Evolutionary conservation across 1,140 invertebrate genomes (phyloP), one percentile per base, ranked within the genome.

Genomic region (Danaus melanippus): DNA sequence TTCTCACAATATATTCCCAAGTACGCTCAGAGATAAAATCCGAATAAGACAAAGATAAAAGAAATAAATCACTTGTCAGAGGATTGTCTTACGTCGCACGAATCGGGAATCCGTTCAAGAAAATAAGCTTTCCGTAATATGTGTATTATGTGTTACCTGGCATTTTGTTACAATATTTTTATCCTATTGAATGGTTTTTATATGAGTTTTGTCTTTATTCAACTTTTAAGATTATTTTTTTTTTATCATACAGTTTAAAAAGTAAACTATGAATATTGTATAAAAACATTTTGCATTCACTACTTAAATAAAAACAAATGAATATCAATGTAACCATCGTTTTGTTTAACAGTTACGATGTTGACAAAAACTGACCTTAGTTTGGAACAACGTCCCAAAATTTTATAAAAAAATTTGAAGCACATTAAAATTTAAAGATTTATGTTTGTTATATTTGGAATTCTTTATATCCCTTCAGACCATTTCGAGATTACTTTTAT

Each of bases 61-160:
- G 60, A 60, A 61, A 69, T 69, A 66, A 69, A 69, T 69, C 67
- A 69, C 64, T 55, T 60, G 60, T 66, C 63, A 69, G 62, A 48
- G 53, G 53, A 63, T 58, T 61, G 58, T 59, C 61, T 62, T 61
- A 62, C 61, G 64, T 62, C 56, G 57, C 60, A 32, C 50, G 53
- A 59, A 46, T 51, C 54, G 56, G 49, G 58, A 63, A 64, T 66
- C 60, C 63, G 58, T 62, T 69, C 56, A 54, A 44, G 53, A 66
- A 59, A 61, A 69, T 66, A 69, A 64, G 49, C 56, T 69, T 59
- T 53, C 51, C 54, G 50, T 54, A 60, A 67, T 62, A 60, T 61
- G 50, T 32, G 21, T 43, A 32, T 45, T 44, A 41, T 50, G 12
- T 39, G 21, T 47, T 55, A 55, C 53, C 53, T 55, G 46, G 46